phyloP scores from a whole-genome alignment of 2,113 vertebrate species.

The Crotalus viridis region DNA sequence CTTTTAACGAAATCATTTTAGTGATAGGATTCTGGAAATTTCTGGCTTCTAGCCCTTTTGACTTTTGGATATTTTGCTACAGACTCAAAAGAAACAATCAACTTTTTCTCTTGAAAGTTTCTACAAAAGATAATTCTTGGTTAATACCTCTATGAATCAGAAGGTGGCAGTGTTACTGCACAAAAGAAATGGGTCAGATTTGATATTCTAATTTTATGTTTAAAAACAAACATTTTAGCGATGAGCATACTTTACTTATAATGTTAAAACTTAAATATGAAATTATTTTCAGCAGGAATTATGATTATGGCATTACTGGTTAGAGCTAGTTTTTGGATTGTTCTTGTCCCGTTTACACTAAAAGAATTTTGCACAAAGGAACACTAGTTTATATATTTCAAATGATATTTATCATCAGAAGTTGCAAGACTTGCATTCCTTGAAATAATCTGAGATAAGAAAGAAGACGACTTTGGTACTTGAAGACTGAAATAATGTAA shows the following conservation, averaged over 20 bases:
- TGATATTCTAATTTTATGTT: slow-evolving; percentile 44
- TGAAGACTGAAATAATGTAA: slow-evolving; percentile 61
- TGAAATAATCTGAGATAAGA: slow-evolving; percentile 59
- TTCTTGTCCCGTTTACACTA: slow-evolving; percentile 74
- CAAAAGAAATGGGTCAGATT: slow-evolving; percentile 58
- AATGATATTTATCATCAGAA: slow-evolving; percentile 13
- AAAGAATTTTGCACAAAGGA: slow-evolving; percentile 72
- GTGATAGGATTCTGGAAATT: slow-evolving; percentile 51
- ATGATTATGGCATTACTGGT: slow-evolving; percentile 77
- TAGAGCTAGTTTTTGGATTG: slow-evolving; percentile 58
- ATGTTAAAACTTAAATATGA: slow-evolving; percentile 79
- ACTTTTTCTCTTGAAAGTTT: slow-evolving; percentile 33
- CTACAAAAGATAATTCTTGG: slow-evolving; percentile 16
- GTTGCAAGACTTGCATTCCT: slow-evolving; percentile 65
- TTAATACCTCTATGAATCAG: slow-evolving; percentile 74
- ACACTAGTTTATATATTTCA: slow-evolving; percentile 48
- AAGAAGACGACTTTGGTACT: slow-evolving; percentile 3
- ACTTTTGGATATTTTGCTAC: slow-evolving; percentile 49
- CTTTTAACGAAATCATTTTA: slow-evolving; percentile 49
- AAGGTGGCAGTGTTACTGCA: slow-evolving; percentile 92
- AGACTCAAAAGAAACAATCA: slow-evolving; percentile 35
- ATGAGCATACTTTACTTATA: slow-evolving; percentile 81
- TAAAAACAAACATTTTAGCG: slow-evolving; percentile 80
- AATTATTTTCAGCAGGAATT: slow-evolving; percentile 80
- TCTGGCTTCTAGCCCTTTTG: slow-evolving; percentile 33